Evolutionary conservation across 35 echinoderm and acorn worm species (phyloP), one percentile per base, ranked within the genome.

Genomic region (Acanthaster planci): DNA sequence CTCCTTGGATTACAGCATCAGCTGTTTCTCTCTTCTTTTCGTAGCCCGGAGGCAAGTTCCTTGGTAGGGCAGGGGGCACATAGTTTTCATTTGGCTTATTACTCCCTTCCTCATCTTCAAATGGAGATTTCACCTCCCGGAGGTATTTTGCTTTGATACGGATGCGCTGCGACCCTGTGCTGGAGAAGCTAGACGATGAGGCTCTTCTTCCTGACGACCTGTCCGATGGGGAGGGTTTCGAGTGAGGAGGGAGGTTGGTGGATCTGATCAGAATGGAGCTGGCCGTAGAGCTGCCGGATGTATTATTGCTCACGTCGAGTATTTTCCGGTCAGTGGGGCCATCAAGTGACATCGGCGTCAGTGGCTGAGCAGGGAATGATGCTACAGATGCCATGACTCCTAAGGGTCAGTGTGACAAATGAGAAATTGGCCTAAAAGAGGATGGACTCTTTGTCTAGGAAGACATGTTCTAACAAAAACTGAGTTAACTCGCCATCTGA

Each of bases 101-200:
- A 67, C 38, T 14, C 29, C 30, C 32, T 27, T 78, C 19, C 21
- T 47, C 84, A 36, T 38, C 77, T 19, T 94, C 92, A 92, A 99
- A 99, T 39, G 96, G 96, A 51, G 92, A 94, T 53, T 52, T 76
- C 35, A 85, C 90, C 50, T 99, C 96, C 68, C 78, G 88, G 0
- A 99, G 85, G 52, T 89, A 89, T 64, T 99, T 99, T 14, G 91
- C 88, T 55, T 99, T 99, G 60, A 99, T 89, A 35, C 89, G 67
- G 19, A 99, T 92, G 50, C 88, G 77, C 30, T 88, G 84, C n/a
- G 95, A 93, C 2, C 87, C 84, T 21, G 82, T 87, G 40, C 87
- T 87, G 30, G 85, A 87, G 16, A 83, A 78, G 55, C 92, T 94
- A 17, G 83, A 83, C 26, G 59, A 57, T 27, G 84, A 72, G 26